Conservation (phyloP, 2,797 vertebrate species). For the Sebastes diaconus region DNA sequence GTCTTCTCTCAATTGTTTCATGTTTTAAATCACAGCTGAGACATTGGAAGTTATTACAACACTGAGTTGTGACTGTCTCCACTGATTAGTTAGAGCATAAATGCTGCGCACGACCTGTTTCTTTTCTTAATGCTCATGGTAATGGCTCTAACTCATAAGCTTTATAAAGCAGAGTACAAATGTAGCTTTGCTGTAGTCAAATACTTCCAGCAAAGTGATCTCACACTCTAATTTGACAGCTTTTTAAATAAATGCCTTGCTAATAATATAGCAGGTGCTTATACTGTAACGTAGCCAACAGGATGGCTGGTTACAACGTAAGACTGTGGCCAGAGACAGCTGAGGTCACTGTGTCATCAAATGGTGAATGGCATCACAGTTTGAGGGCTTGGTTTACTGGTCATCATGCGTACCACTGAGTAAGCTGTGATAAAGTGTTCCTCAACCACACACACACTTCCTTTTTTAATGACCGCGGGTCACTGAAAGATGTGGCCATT, state of each 20-base stretch:
- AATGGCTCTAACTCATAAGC: neutral
- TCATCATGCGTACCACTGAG: constrained; percentile 45
- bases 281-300: constrained; percentile 42
- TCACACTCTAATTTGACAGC: constrained; percentile 49
- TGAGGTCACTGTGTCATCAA: constrained; percentile 51
- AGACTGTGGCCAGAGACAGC: constrained; percentile 27
- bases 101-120: neutral
- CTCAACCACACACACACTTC: constrained; percentile 52
- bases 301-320: constrained; percentile 26
- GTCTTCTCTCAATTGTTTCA: constrained; percentile 34
- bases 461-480: constrained; percentile 57
- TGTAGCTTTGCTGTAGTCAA: constrained; percentile 28
- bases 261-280: constrained; percentile 63
- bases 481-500: constrained; percentile 53
- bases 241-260: constrained; percentile 49
- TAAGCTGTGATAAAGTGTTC: constrained; percentile 61
- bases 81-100: constrained; percentile 37
- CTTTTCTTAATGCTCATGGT: neutral
- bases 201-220: constrained; percentile 48
- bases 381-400: constrained; percentile 36
- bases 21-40: constrained; percentile 53
- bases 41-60: constrained; percentile 42
- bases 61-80: constrained; percentile 25
- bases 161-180: constrained; percentile 12
- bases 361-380: constrained; percentile 30